Base-by-base conservation (phyloP, 2,888 invertebrate species). In the Phytoseiulus persimilis region DNA sequence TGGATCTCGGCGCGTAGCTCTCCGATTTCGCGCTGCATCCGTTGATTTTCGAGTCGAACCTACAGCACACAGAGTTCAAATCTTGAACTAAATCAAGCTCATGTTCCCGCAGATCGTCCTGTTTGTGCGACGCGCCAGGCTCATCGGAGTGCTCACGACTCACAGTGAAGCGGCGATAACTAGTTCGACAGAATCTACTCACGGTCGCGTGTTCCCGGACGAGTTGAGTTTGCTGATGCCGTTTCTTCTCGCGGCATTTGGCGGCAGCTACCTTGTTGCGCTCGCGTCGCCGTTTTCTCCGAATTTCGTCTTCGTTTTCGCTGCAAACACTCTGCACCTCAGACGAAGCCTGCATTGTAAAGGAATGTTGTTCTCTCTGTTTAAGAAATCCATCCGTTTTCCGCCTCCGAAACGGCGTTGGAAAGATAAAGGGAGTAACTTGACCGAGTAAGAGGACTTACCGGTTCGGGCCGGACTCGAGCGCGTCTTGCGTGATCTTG, bases 241-340 rank as follows among this genome's bases (percentile, higher is more conserved):
- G 95, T 93, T 97, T 97, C 94, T 97, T 97, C 94, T 97, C 95
- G 91, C 97, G 95, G 92, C 97, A 97, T 93, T 97, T 97, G 23
- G 97, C 97, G 90, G 97, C 97, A 90, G 97, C 97, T 91, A 97
- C 96, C 94, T 97, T 97, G 93, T 97, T 97, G 91, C 97, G 94
- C 93, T 97, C 97, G 92, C 97, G 95, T 92, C 97, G 94, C 90
- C 96, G 94, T 90, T 96, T 94, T 90, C 97, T 94, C 83, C 97
- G 94, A 92, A 97, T 97, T 93, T 97, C 97, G 92, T 97, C 97
- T 94, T 97, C 97, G 65, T 65, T 65, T 65, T 65, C 65, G 65
- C 65, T 65, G 14, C 65, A 6, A 23, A 65, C 65, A 23, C 65
- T 65, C 65, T 65, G 65, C 39, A 39, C n/a, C n/a, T n/a, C n/a